Evolutionary conservation across 2,797 vertebrate species (phyloP).

Genomic region (Lemur catta): DNA sequence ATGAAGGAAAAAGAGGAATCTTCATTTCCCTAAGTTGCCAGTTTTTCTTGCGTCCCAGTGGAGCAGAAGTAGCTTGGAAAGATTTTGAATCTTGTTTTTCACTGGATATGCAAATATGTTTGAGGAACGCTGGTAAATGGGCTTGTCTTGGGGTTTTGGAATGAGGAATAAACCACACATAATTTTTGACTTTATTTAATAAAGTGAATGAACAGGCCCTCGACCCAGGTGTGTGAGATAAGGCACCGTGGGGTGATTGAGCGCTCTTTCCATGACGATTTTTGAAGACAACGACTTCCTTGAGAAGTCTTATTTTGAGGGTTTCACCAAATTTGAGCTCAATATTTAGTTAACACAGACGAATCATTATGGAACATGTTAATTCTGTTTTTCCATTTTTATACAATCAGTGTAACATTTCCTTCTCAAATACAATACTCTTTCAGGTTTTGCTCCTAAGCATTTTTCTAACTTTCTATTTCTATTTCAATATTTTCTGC

Average conservation of each 20-base stretch:
- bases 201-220: conserved; percentile 15
- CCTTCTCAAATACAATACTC: conserved; percentile 76
- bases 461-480: conserved; percentile 77
- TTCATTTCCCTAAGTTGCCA: conserved; percentile 16
- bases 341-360: conserved; percentile 74
- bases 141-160: conserved; percentile 63
- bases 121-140: conserved; percentile 62
- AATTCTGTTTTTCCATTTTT: conserved; percentile 78
- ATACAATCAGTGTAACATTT: conserved; percentile 71
- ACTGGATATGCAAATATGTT: conserved; percentile 70
- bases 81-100: conserved; percentile 67
- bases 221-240: conserved; percentile 43
- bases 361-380: conserved; percentile 64
- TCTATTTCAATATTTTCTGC: conserved; percentile 79
- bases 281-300: conserved; percentile 17
- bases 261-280: background rate
- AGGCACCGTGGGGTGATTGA: background rate
- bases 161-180: conserved; percentile 24
- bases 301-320: conserved; percentile 54
- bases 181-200: conserved; percentile 42
- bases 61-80: conserved; percentile 66
- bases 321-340: conserved; percentile 73
- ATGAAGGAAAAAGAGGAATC: conserved; percentile 16
- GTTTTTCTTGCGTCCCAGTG: conserved; percentile 60
- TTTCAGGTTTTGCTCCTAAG: conserved; percentile 77